These are phyloP conservation scores for Callipepla californica DNA, from an alignment of 2,113 vertebrate species.

Conservation along the genomic window DNA sequence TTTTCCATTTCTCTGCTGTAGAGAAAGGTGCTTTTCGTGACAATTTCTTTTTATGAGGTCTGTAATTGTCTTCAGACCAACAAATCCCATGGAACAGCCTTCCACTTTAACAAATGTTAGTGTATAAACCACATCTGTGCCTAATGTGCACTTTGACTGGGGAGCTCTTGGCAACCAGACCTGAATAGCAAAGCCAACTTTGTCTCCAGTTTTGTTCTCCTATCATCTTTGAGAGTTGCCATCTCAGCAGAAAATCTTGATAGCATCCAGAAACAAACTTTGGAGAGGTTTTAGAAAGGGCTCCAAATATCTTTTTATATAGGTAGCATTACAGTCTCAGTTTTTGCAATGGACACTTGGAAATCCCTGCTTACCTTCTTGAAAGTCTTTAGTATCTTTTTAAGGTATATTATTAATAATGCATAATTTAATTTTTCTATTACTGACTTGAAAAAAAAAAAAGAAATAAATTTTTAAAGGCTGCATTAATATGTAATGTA, in stretches of 20 bases:
- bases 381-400: neutral
- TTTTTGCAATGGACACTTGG: neutral
- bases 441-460: neutral
- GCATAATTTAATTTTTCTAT: slow-evolving; percentile 41
- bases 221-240: neutral
- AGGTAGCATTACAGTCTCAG: neutral
- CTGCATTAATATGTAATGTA: neutral
- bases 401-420: slow-evolving; percentile 30
- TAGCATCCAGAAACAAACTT: neutral
- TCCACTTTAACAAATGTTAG: neutral
- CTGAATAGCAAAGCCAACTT: neutral
- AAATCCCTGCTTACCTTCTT: neutral
- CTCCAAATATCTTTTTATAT: neutral
- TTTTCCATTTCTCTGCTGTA: neutral
- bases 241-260: neutral
- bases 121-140: rapidly evolving
- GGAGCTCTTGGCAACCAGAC: neutral
- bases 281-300: neutral
- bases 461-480: slow-evolving; percentile 49
- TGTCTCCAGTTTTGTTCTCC: neutral
- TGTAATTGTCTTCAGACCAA: neutral
- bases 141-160: neutral
- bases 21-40: neutral
- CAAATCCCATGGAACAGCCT: neutral
- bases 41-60: neutral